A percentile compares a stretch with the other conserved stretches of the same genome.
Conservation (phyloP, 1,140 invertebrate genomes). For the Prorops nasuta region DNA sequence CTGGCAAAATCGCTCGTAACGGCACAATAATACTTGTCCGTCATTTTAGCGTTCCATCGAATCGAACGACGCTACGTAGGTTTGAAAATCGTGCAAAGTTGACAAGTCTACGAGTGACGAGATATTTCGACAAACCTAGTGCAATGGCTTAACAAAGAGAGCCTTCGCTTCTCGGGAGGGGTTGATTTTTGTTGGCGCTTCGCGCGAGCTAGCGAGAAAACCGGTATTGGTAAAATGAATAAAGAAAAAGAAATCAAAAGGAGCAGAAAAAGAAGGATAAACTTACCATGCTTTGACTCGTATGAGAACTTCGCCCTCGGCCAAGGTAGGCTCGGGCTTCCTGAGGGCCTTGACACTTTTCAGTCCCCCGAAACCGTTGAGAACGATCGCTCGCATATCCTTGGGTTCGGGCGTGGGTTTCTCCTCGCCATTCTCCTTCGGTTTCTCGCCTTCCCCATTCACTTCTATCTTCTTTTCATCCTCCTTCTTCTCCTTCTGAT, state of each 20-base stretch:
- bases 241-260: conserved; percentile 8
- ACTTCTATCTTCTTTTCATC: conserved; percentile 58
- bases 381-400: conserved; percentile 80
- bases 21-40: too few species aligned
- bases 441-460: conserved; percentile 55
- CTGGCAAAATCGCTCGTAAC: too few species aligned
- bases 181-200: too few species aligned
- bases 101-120: too few species aligned
- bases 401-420: conserved; percentile 64
- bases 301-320: conserved; percentile 79
- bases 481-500: conserved; percentile 43
- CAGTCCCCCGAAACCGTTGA: conserved; percentile 80
- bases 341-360: conserved; percentile 80
- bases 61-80: too few species aligned
- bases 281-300: conserved; percentile 84
- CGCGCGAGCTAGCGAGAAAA: too few species aligned
- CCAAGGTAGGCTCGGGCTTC: conserved; percentile 72
- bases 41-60: too few species aligned
- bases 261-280: conserved; percentile 1
- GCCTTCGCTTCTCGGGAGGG: too few species aligned
- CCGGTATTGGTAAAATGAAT: too few species aligned
- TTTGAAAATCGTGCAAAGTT: too few species aligned
- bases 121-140: too few species aligned
- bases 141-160: too few species aligned
- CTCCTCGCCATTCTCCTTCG: conserved; percentile 59